Evolutionary conservation across 1,140 invertebrate genomes (phyloP).

Genomic region (Gryon sp.): DNA sequence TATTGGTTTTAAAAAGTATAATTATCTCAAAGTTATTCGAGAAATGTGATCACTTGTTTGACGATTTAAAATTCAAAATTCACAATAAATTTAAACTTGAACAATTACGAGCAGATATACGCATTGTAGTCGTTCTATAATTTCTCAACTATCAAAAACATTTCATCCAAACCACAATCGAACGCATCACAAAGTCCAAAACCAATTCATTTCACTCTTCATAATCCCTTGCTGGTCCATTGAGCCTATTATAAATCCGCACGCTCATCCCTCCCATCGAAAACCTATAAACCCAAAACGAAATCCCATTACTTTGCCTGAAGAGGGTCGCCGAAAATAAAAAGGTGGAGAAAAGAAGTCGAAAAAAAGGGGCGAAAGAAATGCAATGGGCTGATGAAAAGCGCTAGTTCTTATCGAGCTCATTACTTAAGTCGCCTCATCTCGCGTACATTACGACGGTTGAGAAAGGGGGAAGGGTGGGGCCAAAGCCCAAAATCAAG

Average conservation of each 20-base stretch:
- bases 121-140: constrained; percentile 4
- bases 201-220: constrained; percentile 43
- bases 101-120: constrained; percentile 14
- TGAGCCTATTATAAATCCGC: constrained; percentile 49
- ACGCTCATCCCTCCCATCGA: constrained; percentile 33
- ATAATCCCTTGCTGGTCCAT: constrained; percentile 44
- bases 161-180: constrained; percentile 33
- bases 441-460: constrained; percentile 7
- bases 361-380: constrained; percentile 3
- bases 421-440: constrained; percentile 37
- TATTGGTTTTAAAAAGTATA: no score
- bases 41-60: no score
- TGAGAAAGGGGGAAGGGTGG: background rate
- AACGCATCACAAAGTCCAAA: constrained; percentile 32
- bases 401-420: constrained; percentile 12
- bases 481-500: no score
- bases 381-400: background rate
- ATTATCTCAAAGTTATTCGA: no score
- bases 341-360: background rate
- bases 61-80: background rate
- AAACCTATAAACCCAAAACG: constrained; percentile 48
- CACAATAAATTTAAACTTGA: constrained; percentile 17
- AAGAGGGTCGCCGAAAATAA: constrained; percentile 24
- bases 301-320: constrained; percentile 38
- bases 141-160: constrained; percentile 44